Conservation (phyloP, 53 echinoderm and acorn worm species). For the Patiria pectinifera region DNA sequence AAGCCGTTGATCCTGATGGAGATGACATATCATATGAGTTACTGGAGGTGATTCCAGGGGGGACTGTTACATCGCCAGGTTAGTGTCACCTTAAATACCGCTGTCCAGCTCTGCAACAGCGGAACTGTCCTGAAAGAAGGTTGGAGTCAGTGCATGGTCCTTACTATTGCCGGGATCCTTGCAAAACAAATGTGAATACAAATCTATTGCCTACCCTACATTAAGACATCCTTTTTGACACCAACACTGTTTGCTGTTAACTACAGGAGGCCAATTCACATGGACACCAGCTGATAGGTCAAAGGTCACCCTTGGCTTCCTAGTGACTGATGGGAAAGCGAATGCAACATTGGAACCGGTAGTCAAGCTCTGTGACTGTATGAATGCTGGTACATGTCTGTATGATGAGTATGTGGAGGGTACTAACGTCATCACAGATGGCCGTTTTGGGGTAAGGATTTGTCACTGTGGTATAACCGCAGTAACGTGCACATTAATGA, state of each 20-base stretch:
- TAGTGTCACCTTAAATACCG: background rate
- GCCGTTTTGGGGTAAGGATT: conserved; percentile 76
- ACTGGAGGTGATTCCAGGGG: conserved; percentile 17
- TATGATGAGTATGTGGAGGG: conserved; percentile 59
- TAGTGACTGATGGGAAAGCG: conserved; percentile 70
- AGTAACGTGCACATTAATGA: too few species aligned
- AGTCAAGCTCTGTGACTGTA: conserved; percentile 82
- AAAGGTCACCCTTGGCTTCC: conserved; percentile 63
- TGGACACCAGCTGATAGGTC: conserved; percentile 79
- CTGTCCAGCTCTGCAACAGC: too few species aligned
- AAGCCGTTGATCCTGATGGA: background rate
- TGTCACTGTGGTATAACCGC: background rate
- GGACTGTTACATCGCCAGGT: conserved; percentile 29
- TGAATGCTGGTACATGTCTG: conserved; percentile 77
- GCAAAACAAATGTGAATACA: too few species aligned
- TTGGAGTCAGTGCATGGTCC: too few species aligned
- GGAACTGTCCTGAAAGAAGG: too few species aligned
- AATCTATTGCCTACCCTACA: background rate
- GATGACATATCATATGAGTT: conserved; percentile 14
- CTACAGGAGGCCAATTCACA: conserved; percentile 64
- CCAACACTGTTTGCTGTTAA: too few species aligned
- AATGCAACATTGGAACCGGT: conserved; percentile 67
- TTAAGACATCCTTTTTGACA: background rate
- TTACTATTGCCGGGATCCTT: too few species aligned
- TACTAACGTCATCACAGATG: conserved; percentile 64